Conservation (phyloP, 1,140 invertebrate species). For the Cotesia typhae region DNA sequence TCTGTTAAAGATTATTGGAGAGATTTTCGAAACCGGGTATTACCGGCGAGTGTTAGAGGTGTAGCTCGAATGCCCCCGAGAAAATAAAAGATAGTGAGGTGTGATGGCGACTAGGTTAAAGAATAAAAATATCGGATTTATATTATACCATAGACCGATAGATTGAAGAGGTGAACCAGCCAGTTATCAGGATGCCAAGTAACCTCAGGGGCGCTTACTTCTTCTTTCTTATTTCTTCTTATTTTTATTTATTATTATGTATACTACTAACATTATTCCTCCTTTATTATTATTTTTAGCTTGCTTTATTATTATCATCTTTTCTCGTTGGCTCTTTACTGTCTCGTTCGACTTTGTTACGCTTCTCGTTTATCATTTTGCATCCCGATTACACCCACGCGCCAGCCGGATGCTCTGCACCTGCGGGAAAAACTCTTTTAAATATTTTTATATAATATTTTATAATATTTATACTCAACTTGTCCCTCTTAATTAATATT, state of each 20-base stretch:
- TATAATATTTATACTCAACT: conserved; percentile 12
- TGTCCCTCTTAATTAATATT: conserved; percentile 2
- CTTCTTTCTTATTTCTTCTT: background rate
- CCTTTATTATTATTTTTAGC: conserved; percentile 13
- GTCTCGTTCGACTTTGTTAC: conserved; percentile 30
- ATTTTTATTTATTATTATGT: background rate
- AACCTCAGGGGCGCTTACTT: too few species aligned
- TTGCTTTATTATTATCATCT: background rate
- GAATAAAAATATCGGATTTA: background rate
- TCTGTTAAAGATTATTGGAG: conserved; percentile 10
- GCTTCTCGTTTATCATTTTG: conserved; percentile 36
- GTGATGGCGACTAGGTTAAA: conserved; percentile 1
- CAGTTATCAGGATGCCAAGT: too few species aligned
- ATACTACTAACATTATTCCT: conserved; percentile 21
- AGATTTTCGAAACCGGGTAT: conserved; percentile 30
- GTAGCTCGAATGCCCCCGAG: background rate
- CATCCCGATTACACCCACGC: conserved; percentile 37
- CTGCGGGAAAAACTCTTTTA: conserved; percentile 18
- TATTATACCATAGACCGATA: background rate
- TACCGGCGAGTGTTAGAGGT: background rate
- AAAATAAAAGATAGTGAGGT: conserved; percentile 7
- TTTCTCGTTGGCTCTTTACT: background rate
- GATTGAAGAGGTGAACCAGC: too few species aligned
- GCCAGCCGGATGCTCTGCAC: conserved; percentile 15
- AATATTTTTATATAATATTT: background rate